phyloP scores from a whole-genome alignment of 2,113 vertebrate species.

The Tauraco erythrolophus region DNA sequence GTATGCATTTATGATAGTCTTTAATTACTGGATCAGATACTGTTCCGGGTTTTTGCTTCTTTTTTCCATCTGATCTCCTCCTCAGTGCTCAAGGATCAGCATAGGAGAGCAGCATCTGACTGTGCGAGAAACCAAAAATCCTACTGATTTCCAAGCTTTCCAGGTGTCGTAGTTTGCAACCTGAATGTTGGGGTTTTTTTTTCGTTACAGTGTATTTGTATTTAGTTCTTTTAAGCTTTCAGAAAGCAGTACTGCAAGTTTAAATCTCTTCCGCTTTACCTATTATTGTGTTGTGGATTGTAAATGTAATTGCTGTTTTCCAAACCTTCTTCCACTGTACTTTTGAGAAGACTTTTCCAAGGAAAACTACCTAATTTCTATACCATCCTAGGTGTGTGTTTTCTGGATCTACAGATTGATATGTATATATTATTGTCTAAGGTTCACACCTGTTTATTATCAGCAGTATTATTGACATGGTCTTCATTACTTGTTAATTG shows the following conservation, averaged over 20 bases:
- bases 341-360: not conserved
- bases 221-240: not conserved
- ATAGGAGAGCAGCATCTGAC: not conserved
- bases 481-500: conserved; percentile 31
- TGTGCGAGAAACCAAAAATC: not conserved
- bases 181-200: not conserved
- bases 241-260: not conserved
- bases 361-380: not conserved
- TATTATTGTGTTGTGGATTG: not conserved
- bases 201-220: not conserved
- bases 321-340: not conserved
- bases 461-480: not conserved
- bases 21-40: not conserved
- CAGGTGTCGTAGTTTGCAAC: not conserved
- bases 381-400: not conserved
- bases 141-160: not conserved
- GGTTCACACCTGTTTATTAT: not conserved
- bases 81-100: not conserved
- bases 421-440: not conserved
- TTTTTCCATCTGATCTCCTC: not conserved
- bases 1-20: not conserved
- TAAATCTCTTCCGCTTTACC: not conserved
- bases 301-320: not conserved
- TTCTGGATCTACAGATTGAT: not conserved
- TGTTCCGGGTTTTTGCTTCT: not conserved